Evolutionary conservation across 1,140 invertebrate genomes (phyloP).

Genomic region (Ruditapes philippinarum): DNA sequence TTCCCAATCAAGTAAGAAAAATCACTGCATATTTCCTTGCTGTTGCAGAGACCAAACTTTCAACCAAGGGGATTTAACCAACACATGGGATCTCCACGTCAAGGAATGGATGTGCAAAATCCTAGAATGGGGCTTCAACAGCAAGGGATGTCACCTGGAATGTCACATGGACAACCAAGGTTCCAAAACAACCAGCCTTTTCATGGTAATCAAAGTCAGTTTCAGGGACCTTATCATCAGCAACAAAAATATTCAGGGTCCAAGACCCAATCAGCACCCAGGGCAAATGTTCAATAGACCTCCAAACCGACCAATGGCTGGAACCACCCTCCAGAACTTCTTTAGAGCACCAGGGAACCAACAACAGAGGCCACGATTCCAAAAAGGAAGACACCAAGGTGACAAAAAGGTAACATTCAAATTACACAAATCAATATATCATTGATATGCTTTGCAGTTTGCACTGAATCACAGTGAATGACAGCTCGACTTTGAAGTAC

Average conservation of each 20-base stretch:
- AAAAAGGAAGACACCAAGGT: neutral
- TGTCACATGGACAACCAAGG: neutral
- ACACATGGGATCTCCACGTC: neutral
- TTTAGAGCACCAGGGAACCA: neutral
- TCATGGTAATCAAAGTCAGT: neutral
- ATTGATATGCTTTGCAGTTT: too few relatives aligned
- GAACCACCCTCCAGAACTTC: neutral
- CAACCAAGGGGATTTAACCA: neutral
- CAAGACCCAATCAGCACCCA: neutral
- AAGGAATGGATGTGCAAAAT: too few relatives aligned
- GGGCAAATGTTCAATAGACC: neutral
- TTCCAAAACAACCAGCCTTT: neutral
- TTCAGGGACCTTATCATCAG: neutral
- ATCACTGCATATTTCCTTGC: too few relatives aligned
- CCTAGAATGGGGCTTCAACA: too few relatives aligned
- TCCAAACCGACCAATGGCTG: neutral
- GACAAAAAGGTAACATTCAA: neutral
- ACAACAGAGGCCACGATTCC: neutral
- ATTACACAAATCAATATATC: too few relatives aligned
- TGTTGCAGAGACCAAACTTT: neutral
- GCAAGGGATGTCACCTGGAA: too few relatives aligned
- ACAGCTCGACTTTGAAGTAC: too few relatives aligned
- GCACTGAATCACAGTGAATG: too few relatives aligned
- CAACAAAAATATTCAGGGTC: neutral
- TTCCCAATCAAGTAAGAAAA: too few relatives aligned